Base-by-base conservation (phyloP, 2,888 invertebrate genomes). In the Polietes domitor region DNA sequence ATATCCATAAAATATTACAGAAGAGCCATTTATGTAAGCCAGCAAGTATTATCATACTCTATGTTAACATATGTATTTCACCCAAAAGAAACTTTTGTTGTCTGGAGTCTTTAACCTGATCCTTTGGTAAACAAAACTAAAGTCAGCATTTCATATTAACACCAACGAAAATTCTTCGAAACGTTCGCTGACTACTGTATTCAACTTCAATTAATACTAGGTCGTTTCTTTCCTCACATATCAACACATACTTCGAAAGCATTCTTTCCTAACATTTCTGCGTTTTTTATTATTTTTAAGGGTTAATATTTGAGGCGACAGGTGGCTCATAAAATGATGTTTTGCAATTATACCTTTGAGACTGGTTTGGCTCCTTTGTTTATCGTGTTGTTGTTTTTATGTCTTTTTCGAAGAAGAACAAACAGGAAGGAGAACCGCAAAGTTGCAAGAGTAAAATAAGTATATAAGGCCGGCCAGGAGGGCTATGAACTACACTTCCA, bases 241-340 rank as follows among this genome's bases (percentile, higher is more conserved):
- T 19, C 53, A 58, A 58, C 26, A 58, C 24, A 58, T 53, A 53
- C 9, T 26, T 26, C 5, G 37, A 73, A 10, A 37, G 58, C 68
- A 70, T 72, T 71, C 17, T 32, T 32, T 53, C 19, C 50, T 58
- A 61, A 37, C 24, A 15, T 21, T 65, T 58, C 12, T 2, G 4
- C 37, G 61, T 75, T 50, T 50, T n/a, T 43, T 12, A 61, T 37
- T 37, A 26, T 28, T n/a, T 68, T 58, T 77, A 43, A 41, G 82
- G 74, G 61, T 43, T 41, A 74, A 47, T 70, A 21, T 70, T 73
- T 71, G 19, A 61, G 87, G 81, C 88, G 89, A 88, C 90, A 90
- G 91, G 91, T 91, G 90, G 88, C 88, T 87, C 88, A 89, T 90
- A 89, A 89, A 91, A 88, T 87, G 85, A 82, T 87, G 89, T 88